A percentile compares a stretch with the other conserved stretches of the same genome.
Conservation (phyloP, 2,113 vertebrate species). For the Connochaetes taurinus region DNA sequence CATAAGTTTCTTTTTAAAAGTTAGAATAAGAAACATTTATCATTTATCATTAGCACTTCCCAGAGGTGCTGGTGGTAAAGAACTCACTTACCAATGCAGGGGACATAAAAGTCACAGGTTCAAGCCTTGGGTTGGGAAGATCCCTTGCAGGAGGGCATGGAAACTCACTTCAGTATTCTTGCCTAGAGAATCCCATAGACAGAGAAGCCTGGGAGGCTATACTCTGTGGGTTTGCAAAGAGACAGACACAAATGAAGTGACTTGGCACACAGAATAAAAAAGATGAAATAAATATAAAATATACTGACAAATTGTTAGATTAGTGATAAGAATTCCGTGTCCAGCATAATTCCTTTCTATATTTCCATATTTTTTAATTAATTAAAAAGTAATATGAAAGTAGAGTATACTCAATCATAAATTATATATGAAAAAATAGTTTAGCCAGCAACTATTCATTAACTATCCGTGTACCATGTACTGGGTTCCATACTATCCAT, state of each 20-base stretch:
- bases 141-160: not conserved
- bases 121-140: not conserved
- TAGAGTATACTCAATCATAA: not conserved
- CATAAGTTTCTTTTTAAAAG: not conserved
- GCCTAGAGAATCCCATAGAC: not conserved
- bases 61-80: not conserved
- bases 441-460: not conserved
- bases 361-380: not conserved
- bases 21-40: not conserved
- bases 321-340: not conserved
- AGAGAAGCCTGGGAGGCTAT: not conserved
- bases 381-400: not conserved
- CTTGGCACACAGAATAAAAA: not conserved
- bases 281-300: not conserved
- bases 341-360: not conserved
- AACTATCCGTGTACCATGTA: accelerated
- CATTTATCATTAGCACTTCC: not conserved
- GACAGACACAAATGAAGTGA: not conserved
- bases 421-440: not conserved
- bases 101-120: not conserved
- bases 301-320: not conserved
- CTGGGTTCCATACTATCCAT: not conserved
- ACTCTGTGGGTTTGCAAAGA: not conserved
- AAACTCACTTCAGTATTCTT: not conserved
- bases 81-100: not conserved